Percentiles rank a stretch among this genome's conserved stretches.
Conservation (phyloP, 2,113 vertebrate species). For the Loxodonta africana region DNA sequence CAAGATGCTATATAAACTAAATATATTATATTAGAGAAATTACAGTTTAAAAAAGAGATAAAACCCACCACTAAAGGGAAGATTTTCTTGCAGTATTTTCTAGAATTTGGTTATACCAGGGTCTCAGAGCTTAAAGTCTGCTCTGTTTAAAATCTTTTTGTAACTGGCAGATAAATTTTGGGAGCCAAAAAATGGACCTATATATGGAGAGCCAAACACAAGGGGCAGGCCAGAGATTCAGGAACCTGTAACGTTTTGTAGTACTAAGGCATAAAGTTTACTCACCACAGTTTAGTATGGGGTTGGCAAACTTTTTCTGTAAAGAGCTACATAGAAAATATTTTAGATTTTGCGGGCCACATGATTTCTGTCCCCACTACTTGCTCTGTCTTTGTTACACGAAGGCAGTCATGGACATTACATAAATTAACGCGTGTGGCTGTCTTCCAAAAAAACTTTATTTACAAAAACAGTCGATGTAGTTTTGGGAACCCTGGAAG, state of each 20-base stretch:
- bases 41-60: background rate
- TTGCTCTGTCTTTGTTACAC: background rate
- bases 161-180: background rate
- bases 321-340: background rate
- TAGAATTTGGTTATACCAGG: background rate
- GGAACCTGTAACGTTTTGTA: background rate
- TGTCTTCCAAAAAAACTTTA: background rate
- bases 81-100: background rate
- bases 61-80: background rate
- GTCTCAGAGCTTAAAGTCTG: background rate
- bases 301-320: background rate
- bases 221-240: background rate
- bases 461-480: background rate
- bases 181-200: background rate
- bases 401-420: background rate
- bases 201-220: background rate
- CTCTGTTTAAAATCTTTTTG: background rate
- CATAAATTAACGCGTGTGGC: background rate
- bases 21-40: background rate
- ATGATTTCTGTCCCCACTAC: background rate
- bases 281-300: background rate
- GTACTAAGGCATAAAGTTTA: background rate
- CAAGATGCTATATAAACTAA: background rate
- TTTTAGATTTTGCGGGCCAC: background rate
- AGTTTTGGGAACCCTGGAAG: background rate